These are phyloP conservation scores for Ericerus pela DNA, from an alignment of 1,140 invertebrate species.

Conservation along the genomic window DNA sequence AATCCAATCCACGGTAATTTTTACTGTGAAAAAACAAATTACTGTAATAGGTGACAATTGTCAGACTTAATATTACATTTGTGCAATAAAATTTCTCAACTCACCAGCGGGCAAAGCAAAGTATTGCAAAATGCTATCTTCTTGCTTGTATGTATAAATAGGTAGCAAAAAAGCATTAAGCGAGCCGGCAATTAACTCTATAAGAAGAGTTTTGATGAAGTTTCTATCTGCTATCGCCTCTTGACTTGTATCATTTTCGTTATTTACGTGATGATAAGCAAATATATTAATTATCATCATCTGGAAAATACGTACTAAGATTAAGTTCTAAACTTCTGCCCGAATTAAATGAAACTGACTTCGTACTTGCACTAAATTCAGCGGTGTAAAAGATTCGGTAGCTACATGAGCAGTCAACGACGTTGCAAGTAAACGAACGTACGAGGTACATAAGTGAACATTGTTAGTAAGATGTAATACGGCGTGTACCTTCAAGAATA, in stretches of 20 bases:
- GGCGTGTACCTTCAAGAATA: slow-evolving; percentile 52
- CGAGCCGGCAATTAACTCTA: slow-evolving; percentile 48
- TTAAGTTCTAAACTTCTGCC: neutral
- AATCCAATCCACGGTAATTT: slow-evolving; percentile 59
- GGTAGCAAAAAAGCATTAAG: slow-evolving; percentile 55
- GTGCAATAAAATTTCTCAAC: slow-evolving; percentile 20
- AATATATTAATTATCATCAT: slow-evolving; percentile 62
- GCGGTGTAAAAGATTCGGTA: slow-evolving; percentile 55
- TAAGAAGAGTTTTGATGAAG: slow-evolving; percentile 39
- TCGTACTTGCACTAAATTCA: slow-evolving; percentile 46
- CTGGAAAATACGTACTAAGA: slow-evolving; percentile 30
- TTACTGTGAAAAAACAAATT: slow-evolving; percentile 38
- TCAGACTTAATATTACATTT: neutral
- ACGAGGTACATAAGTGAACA: slow-evolving; percentile 38
- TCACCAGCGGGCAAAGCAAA: slow-evolving; percentile 53
- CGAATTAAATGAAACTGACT: neutral
- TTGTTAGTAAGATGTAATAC: slow-evolving; percentile 42
- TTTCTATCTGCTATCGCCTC: slow-evolving; percentile 40
- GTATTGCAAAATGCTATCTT: slow-evolving; percentile 43
- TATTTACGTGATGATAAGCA: slow-evolving; percentile 44
- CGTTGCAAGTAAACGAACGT: slow-evolving; percentile 45
- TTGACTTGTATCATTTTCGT: slow-evolving; percentile 28
- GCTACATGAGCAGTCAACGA: slow-evolving; percentile 57
- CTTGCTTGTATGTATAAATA: slow-evolving; percentile 45
- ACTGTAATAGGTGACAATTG: neutral